A percentile compares a stretch with the other conserved stretches of the same genome.
These are phyloP conservation scores for Apolygus lucorum DNA, from an alignment of 1,140 invertebrate genomes.

Conservation along the genomic window DNA sequence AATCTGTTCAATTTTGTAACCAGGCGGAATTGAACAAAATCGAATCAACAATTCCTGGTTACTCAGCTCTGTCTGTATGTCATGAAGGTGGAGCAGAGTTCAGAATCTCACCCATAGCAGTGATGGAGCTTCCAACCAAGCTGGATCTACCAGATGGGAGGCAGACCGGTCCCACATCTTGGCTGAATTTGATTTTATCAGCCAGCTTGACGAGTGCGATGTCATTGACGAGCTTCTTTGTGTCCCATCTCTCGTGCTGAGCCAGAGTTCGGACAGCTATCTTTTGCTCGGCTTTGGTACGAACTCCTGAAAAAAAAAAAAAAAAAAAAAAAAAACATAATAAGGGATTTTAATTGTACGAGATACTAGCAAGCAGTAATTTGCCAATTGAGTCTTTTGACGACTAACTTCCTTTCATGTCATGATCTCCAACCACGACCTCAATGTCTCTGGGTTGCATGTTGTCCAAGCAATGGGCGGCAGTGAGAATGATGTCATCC, in stretches of 20 bases:
- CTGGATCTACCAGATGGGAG: slow-evolving; percentile 49
- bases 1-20: too few species aligned
- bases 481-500: slow-evolving; percentile 52
- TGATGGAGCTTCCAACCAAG: slow-evolving; percentile 44
- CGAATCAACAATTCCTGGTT: too few species aligned
- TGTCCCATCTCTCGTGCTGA: slow-evolving; percentile 41
- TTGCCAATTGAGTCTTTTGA: too few species aligned
- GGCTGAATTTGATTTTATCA: slow-evolving; percentile 43
- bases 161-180: slow-evolving; percentile 51
- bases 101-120: slow-evolving; percentile 46
- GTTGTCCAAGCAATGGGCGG: slow-evolving; percentile 53
- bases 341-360: too few species aligned
- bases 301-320: too few species aligned
- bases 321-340: too few species aligned
- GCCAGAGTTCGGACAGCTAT: too few species aligned
- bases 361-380: too few species aligned
- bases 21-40: too few species aligned
- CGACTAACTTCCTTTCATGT: slow-evolving; percentile 33
- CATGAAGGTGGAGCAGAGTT: too few species aligned
- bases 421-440: slow-evolving; percentile 48
- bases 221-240: slow-evolving; percentile 44
- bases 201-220: slow-evolving; percentile 48
- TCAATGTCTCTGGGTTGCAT: slow-evolving; percentile 31
- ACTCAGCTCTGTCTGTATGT: too few species aligned
- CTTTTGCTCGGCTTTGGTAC: too few species aligned